Conservation (phyloP, 2,888 invertebrate species). For the Eupsilia transversa region DNA sequence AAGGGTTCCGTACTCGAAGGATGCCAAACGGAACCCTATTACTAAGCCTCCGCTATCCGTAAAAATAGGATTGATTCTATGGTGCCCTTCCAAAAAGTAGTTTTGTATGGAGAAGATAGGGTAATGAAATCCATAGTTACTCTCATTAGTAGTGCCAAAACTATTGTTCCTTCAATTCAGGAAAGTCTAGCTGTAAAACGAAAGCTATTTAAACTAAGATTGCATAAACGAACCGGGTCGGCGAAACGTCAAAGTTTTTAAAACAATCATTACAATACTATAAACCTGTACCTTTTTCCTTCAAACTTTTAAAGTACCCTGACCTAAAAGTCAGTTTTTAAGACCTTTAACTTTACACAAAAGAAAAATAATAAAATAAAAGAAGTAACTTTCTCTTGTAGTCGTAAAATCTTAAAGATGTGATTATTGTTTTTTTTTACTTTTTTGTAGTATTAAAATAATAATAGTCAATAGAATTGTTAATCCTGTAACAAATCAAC, state of each 20-base stretch:
- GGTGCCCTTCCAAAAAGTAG: too few species aligned
- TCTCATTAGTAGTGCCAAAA: too few species aligned
- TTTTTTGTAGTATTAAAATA: background rate
- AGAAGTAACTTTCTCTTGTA: background rate
- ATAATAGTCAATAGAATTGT: background rate
- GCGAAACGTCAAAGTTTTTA: background rate
- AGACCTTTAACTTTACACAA: slow-evolving; percentile 9
- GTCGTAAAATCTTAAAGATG: slow-evolving; percentile 5
- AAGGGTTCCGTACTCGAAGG: too few species aligned
- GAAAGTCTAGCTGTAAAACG: background rate
- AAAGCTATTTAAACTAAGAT: background rate
- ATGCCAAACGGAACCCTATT: too few species aligned
- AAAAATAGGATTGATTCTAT: too few species aligned
- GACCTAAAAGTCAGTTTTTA: slow-evolving; percentile 2
- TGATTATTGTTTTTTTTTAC: slow-evolving; percentile 3
- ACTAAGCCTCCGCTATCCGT: too few species aligned
- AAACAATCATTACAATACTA: slow-evolving; percentile 19
- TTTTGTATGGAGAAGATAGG: too few species aligned
- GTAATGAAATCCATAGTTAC: too few species aligned
- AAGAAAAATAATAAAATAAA: slow-evolving; percentile 17
- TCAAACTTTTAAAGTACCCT: slow-evolving; percentile 6
- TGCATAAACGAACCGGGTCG: background rate
- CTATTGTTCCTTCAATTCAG: background rate
- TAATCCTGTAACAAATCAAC: background rate
- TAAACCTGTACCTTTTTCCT: background rate